phyloP scores from a whole-genome alignment of 2,888 invertebrate genomes.

The Heliconius aoede region DNA sequence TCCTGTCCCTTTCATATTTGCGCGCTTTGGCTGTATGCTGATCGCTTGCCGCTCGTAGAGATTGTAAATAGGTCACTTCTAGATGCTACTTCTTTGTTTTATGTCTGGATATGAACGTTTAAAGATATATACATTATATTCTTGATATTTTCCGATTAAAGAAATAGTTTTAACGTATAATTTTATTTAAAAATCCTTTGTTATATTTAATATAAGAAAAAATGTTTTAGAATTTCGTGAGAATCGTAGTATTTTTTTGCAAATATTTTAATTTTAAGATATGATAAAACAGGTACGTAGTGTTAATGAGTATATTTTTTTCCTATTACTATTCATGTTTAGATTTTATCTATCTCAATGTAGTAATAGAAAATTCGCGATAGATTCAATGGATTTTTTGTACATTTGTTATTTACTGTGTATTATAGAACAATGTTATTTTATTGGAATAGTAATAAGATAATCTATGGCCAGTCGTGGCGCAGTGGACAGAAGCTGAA shows the following conservation, averaged over 20 bases:
- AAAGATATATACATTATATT: neutral
- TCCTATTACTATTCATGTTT: too few relatives aligned
- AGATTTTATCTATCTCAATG: too few relatives aligned
- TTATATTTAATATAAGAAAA: neutral
- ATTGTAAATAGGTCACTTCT: conserved; percentile 34
- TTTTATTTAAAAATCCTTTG: neutral
- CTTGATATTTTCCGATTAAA: neutral
- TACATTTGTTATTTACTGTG: neutral
- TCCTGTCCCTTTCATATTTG: conserved; percentile 69
- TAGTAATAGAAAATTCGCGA: neutral
- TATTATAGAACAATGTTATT: neutral
- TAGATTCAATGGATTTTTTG: neutral
- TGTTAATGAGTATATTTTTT: too few relatives aligned
- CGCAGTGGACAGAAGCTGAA: accelerated
- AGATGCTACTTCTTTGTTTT: neutral
- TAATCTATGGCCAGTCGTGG: neutral
- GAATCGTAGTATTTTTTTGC: too few relatives aligned
- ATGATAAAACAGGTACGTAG: too few relatives aligned
- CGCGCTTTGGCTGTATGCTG: conserved; percentile 41
- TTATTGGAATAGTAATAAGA: neutral
- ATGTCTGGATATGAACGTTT: too few relatives aligned
- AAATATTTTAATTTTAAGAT: too few relatives aligned
- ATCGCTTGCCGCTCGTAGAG: conserved; percentile 21
- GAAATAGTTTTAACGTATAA: neutral
- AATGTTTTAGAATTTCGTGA: neutral